Conservation (phyloP, 2,888 invertebrate genomes). For the Melieria picta region DNA sequence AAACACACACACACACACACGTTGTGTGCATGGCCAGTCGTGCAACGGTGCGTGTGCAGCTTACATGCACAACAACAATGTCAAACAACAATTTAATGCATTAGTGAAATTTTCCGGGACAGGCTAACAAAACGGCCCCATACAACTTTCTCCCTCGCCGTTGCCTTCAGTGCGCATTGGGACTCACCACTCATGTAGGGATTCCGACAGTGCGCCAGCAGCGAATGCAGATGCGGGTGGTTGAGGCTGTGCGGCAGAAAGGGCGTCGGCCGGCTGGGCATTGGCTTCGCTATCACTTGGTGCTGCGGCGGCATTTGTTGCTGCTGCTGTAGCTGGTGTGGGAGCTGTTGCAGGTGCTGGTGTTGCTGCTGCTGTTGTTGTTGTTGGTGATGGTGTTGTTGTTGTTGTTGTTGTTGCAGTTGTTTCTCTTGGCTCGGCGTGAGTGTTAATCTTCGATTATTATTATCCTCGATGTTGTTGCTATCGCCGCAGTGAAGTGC, state of each 20-base stretch:
- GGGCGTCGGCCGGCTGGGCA: constrained; percentile 78
- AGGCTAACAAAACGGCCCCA: too few species aligned
- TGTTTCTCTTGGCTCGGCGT: constrained; percentile 55
- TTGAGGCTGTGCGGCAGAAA: constrained; percentile 77
- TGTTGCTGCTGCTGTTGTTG: constrained; percentile 31
- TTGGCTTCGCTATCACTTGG: constrained; percentile 79
- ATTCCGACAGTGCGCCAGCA: constrained; percentile 83
- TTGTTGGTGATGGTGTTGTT: constrained; percentile 32
- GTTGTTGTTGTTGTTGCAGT: constrained; percentile 47
- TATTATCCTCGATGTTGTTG: constrained; percentile 55
- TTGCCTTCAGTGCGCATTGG: neutral
- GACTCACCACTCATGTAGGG: constrained; percentile 79
- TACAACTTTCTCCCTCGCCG: too few species aligned
- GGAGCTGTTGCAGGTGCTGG: constrained; percentile 29
- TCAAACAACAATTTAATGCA: constrained; percentile 21
- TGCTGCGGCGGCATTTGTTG: constrained; percentile 39
- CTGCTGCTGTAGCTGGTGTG: constrained; percentile 32
- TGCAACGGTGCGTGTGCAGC: constrained; percentile 16
- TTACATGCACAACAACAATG: constrained; percentile 36
- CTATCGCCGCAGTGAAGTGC: constrained; percentile 32
- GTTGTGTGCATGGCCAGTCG: constrained; percentile 16
- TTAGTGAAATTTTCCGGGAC: constrained; percentile 21
- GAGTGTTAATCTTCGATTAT: constrained; percentile 60
- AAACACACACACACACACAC: constrained; percentile 20
- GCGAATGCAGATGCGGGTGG: constrained; percentile 83